These are phyloP conservation scores for Junco hyemalis DNA, from an alignment of 2,113 vertebrate species.

Conservation along the genomic window DNA sequence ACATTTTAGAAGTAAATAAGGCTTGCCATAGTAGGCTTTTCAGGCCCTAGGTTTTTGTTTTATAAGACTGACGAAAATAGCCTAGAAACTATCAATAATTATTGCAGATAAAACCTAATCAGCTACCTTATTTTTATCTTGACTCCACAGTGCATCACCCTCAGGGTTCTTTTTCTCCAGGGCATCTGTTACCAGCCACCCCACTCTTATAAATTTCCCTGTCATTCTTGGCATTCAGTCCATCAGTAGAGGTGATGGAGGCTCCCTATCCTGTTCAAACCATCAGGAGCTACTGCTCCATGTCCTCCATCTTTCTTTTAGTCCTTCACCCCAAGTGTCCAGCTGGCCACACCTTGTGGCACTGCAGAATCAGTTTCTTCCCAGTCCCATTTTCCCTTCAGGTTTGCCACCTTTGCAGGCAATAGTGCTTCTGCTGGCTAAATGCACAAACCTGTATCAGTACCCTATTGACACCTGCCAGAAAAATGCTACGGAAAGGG, in stretches of 20 bases:
- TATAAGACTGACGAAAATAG: background rate
- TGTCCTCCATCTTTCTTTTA: background rate
- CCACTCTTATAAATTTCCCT: background rate
- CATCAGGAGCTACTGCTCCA: background rate
- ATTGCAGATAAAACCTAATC: background rate
- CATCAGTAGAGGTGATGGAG: background rate
- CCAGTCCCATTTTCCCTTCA: background rate
- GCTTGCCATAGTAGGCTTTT: background rate
- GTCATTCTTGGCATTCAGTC: background rate
- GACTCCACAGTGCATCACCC: background rate
- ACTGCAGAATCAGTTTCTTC: background rate
- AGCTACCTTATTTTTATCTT: no score
- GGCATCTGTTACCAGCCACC: background rate
- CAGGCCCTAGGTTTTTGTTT: background rate
- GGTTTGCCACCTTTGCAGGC: background rate
- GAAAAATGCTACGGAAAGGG: background rate
- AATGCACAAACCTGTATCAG: background rate
- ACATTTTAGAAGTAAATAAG: background rate
- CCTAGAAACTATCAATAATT: background rate
- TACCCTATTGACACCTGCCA: background rate
- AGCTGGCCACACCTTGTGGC: background rate
- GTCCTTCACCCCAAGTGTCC: background rate
- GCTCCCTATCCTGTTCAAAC: background rate
- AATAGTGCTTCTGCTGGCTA: background rate
- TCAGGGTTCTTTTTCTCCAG: background rate